Evolutionary conservation across 2,797 vertebrate species (phyloP).

Genomic region (Macrochelys suwanniensis): DNA sequence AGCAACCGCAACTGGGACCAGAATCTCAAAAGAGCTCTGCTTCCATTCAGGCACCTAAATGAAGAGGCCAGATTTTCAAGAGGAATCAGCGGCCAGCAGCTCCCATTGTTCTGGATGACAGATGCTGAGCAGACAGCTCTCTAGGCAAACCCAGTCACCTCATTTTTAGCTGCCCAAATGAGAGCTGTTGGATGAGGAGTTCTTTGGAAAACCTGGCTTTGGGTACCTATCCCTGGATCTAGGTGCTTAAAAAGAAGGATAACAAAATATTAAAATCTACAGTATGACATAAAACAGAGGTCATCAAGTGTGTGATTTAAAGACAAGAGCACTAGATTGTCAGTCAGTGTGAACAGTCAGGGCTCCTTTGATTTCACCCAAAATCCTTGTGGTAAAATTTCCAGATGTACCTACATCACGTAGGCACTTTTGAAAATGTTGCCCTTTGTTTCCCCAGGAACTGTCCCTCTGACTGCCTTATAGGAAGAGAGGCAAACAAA

Average conservation of each 20-base stretch:
- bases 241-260: background rate
- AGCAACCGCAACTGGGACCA: background rate
- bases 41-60: conserved; percentile 1
- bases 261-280: background rate
- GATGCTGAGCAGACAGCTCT: background rate
- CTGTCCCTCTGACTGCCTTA: background rate
- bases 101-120: background rate
- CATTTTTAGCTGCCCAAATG: background rate
- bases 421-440: background rate
- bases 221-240: background rate
- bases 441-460: background rate
- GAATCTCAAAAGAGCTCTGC: background rate
- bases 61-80: background rate
- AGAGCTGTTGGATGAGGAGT: background rate
- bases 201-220: background rate
- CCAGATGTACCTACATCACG: background rate
- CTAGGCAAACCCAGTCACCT: background rate
- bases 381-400: background rate
- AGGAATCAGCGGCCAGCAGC: rapidly evolving
- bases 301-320: background rate
- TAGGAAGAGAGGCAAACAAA: background rate
- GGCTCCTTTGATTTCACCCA: conserved; percentile 15
- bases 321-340: background rate
- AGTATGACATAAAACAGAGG: background rate
- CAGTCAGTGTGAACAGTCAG: background rate